phyloP scores from a whole-genome alignment of 2,888 invertebrate genomes.

The Leptopterna dolabrata region DNA sequence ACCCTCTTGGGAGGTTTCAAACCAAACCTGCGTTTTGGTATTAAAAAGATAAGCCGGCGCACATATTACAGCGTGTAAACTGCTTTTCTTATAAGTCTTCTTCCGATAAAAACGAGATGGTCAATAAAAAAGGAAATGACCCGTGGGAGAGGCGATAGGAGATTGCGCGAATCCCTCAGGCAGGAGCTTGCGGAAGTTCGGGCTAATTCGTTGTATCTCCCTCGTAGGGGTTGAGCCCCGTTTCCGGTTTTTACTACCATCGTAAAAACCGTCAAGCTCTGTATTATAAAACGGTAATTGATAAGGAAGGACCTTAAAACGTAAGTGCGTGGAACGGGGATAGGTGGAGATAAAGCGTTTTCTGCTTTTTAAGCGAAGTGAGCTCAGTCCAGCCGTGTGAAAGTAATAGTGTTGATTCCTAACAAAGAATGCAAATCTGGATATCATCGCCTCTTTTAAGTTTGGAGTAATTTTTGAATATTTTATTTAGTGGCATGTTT shows the following conservation, averaged over 20 bases:
- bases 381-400: neutral
- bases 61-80: conserved; percentile 50
- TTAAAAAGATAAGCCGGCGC: conserved; percentile 45
- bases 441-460: no score
- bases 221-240: neutral
- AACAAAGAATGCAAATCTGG: no score
- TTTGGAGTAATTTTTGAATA: no score
- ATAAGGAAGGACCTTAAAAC: conserved; percentile 1
- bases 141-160: conserved; percentile 42
- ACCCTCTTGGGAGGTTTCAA: neutral
- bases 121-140: conserved; percentile 52
- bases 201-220: conserved; percentile 20
- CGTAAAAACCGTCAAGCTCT: conserved; percentile 32
- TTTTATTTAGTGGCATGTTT: no score
- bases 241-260: conserved; percentile 15
- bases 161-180: neutral
- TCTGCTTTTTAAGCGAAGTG: neutral
- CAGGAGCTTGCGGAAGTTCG: neutral
- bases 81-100: conserved; percentile 51
- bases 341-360: neutral
- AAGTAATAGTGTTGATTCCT: neutral
- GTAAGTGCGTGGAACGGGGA: neutral
- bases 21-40: neutral
- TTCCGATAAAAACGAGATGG: conserved; percentile 51
- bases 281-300: conserved; percentile 44